Evolutionary conservation across 2,113 vertebrate species (phyloP), one percentile per base, ranked within the genome.

Genomic region (Antidorcas marsupialis): DNA sequence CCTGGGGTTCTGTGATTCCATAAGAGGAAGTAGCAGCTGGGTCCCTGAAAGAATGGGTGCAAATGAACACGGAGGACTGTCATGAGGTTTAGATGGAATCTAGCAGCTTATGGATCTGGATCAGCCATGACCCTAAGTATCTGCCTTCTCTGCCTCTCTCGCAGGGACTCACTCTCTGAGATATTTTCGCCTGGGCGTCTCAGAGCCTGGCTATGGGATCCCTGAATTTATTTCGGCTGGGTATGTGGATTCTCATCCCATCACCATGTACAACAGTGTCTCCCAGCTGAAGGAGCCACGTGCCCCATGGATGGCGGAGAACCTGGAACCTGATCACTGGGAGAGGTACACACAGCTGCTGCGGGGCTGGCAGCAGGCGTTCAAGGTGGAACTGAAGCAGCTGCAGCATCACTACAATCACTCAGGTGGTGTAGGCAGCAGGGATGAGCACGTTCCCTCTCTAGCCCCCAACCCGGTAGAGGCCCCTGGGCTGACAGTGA

Each of bases 211-310:
- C 74, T 84, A 45, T 6, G 88, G 87, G 13, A 25, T 97, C n/a
- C 94, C 97, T 71, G 97, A 97, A 11, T 97, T 97, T 76, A 81
- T 97, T 88, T 97, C 97, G 0, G 95, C 93, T 64, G 97, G 91
- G 15, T 97, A 94, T 5, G 89, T 97, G 95, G 91, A 97, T 81
- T 97, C 82, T 2, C 71, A 95, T 6, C 94, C 95, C 6, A 87
- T 98, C 78, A 97, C 97, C 52, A 81, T 57, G 21, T 97, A 97
- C 0, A 52, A 95, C 95, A 97, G 96, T 17, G 25, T 97, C 36
- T 94, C 88, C 30, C 25, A 3, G 71, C 55, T 47, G 93, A 97
- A 98, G 71, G 62, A 97, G 85, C 95, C 55, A 0, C 57, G 7
- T 83, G 93, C 96, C 23, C 55, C 9, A 0, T 93, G 94, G 96